Conservation (phyloP, 2,797 vertebrate species). For the Vespertilio murinus region DNA sequence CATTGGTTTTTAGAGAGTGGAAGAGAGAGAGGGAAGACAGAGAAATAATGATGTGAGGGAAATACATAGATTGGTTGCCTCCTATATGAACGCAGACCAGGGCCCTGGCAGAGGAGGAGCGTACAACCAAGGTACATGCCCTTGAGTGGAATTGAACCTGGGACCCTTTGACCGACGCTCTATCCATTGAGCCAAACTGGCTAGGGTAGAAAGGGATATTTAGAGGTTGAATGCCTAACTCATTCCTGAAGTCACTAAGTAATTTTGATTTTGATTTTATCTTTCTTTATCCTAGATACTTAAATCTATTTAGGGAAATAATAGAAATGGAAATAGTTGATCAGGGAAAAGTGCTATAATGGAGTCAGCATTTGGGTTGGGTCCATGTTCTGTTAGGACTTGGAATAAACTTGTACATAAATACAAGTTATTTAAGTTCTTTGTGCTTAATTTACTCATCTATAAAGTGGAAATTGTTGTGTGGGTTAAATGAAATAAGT, state of each 20-base stretch:
- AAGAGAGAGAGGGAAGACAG: too few relatives aligned
- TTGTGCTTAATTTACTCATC: slow-evolving; percentile 4
- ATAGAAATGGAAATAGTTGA: background rate
- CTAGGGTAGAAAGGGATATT: slow-evolving; percentile 10
- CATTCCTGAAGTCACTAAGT: slow-evolving; percentile 6
- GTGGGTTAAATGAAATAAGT: slow-evolving; percentile 34
- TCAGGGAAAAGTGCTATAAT: background rate
- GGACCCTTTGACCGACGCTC: too few relatives aligned
- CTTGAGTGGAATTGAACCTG: too few relatives aligned
- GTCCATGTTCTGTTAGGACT: background rate
- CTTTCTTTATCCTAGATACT: background rate
- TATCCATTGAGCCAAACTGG: too few relatives aligned
- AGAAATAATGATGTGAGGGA: too few relatives aligned
- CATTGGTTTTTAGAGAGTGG: too few relatives aligned
- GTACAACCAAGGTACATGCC: too few relatives aligned
- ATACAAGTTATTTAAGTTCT: slow-evolving; percentile 30
- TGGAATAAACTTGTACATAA: background rate
- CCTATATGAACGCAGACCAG: too few relatives aligned
- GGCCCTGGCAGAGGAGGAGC: too few relatives aligned
- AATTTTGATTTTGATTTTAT: slow-evolving; percentile 3
- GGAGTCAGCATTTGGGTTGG: slow-evolving; percentile 4
- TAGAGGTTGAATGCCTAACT: slow-evolving; percentile 24
- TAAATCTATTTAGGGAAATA: slow-evolving; percentile 13
- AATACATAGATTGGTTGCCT: too few relatives aligned
- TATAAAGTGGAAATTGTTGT: slow-evolving; percentile 13